phyloP scores from a whole-genome alignment of 2,888 invertebrate species.

The Drosophila seclusa region DNA sequence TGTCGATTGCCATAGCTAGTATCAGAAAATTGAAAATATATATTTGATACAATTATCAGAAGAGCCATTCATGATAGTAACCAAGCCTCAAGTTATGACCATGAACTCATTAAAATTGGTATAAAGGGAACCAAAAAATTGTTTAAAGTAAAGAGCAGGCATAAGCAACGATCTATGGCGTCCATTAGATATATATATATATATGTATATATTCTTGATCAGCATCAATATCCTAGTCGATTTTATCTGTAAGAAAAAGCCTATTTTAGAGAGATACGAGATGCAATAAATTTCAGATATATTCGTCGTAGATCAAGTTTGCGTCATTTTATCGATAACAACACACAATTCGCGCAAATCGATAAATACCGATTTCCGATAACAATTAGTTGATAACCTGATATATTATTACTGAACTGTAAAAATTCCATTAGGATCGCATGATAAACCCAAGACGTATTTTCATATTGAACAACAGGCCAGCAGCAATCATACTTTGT shows the following conservation, averaged over 20 bases:
- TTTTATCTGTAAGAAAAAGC: background rate
- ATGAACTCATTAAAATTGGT: too few relatives aligned
- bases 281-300: background rate
- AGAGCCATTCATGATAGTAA: background rate
- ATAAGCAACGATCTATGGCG: background rate
- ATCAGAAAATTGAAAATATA: background rate
- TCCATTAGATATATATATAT: background rate
- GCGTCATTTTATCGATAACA: background rate
- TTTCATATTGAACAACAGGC: background rate
- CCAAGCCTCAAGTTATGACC: background rate
- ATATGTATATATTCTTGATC: background rate
- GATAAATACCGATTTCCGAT: background rate
- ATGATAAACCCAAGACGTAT: too few relatives aligned
- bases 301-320: background rate
- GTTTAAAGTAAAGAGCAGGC: background rate
- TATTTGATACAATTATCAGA: background rate
- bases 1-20: background rate
- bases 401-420: background rate
- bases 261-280: background rate
- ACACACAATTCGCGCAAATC: fast-evolving
- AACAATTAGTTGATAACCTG: background rate
- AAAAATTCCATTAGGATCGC: fast-evolving
- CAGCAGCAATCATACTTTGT: background rate
- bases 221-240: background rate
- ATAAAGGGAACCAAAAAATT: background rate